Percentiles rank a stretch among this genome's conserved stretches.
Evolutionary conservation across 1,140 invertebrate species (phyloP).

Genomic region (Cotesia chilonis): DNA sequence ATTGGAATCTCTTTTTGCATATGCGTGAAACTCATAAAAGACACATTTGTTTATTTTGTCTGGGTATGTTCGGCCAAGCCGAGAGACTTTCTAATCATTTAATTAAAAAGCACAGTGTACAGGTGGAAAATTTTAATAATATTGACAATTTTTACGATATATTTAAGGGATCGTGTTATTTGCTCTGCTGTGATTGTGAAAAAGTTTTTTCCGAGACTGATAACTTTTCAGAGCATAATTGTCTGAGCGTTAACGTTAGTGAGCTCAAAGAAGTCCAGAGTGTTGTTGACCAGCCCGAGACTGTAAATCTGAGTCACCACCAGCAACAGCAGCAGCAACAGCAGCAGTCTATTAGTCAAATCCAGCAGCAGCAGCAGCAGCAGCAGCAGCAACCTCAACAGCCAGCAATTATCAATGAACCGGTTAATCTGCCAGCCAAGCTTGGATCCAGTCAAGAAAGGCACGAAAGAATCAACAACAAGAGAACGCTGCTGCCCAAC

Average conservation of each 20-base stretch:
- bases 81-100: conserved; percentile 80
- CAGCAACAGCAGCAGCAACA: too few species aligned
- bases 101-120: conserved; percentile 76
- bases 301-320: too few species aligned
- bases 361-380: too few species aligned
- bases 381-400: too few species aligned
- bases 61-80: conserved; percentile 80
- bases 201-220: conserved; percentile 76
- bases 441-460: too few species aligned
- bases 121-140: conserved; percentile 71
- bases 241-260: conserved; percentile 50
- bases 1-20: conserved; percentile 83
- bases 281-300: too few species aligned
- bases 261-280: too few species aligned
- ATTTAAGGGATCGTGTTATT: conserved; percentile 74
- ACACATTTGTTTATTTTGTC: conserved; percentile 80
- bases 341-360: too few species aligned
- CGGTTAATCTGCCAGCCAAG: too few species aligned
- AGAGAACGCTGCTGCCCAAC: conserved; percentile 8
- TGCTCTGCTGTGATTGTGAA: conserved; percentile 82
- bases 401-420: too few species aligned
- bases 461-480: not conserved
- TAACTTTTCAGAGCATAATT: conserved; percentile 77
- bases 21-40: conserved; percentile 81
- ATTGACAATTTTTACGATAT: conserved; percentile 72